Percentiles rank a stretch among this genome's conserved stretches.
Evolutionary conservation across 2,888 invertebrate genomes (phyloP).

Genomic region (Pomacea canaliculata): DNA sequence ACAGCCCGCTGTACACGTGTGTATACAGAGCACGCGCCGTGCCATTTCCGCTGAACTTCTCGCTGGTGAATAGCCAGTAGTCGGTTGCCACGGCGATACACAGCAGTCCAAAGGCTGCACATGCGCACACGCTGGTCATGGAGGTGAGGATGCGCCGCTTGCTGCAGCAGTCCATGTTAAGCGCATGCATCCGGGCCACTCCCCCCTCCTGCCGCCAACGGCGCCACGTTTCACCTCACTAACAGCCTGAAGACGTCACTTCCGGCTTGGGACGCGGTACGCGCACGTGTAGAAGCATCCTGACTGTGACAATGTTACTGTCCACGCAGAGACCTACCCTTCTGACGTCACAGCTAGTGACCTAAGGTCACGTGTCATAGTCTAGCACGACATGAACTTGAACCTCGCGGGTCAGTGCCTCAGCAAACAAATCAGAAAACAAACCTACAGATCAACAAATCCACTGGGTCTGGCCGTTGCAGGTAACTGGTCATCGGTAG

Average conservation of each 20-base stretch:
- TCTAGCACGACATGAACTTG: no score
- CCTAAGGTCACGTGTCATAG: no score
- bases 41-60: slow-evolving; percentile 48
- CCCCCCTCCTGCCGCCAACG: neutral
- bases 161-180: slow-evolving; percentile 65
- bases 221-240: neutral
- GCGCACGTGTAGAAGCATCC: no score
- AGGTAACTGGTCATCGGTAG: no score
- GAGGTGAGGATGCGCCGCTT: slow-evolving; percentile 66
- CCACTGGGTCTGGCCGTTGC: no score
- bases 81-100: slow-evolving; percentile 69
- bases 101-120: slow-evolving; percentile 68
- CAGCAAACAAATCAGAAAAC: no score
- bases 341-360: no score
- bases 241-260: neutral
- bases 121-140: slow-evolving; percentile 68
- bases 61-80: slow-evolving; percentile 67
- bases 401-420: no score
- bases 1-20: slow-evolving; percentile 60
- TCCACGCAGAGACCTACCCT: no score
- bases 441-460: no score
- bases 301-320: no score
- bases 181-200: slow-evolving; percentile 15
- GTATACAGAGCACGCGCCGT: slow-evolving; percentile 49
- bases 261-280: neutral